These are phyloP conservation scores for Sycobia sp. DNA, from an alignment of 1,140 invertebrate species.

Conservation along the genomic window DNA sequence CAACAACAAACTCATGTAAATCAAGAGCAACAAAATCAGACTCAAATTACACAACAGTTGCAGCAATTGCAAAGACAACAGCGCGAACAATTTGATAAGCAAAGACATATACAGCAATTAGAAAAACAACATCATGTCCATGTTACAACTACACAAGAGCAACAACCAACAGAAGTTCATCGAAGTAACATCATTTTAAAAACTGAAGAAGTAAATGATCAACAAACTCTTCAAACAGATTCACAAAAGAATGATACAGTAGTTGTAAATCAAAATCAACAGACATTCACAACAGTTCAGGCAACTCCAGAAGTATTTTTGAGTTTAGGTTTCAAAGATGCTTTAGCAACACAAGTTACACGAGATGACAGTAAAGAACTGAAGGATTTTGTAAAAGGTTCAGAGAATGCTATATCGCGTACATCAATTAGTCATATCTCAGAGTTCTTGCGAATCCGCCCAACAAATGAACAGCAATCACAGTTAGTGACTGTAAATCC, in stretches of 20 bases:
- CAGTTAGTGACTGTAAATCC: conserved; percentile 56
- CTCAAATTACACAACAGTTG: conserved; percentile 52
- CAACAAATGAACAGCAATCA: conserved; percentile 49
- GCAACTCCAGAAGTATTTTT: conserved; percentile 56
- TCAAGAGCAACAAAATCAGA: conserved; percentile 34
- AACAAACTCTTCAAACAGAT: conserved; percentile 50
- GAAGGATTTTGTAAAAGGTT: conserved; percentile 50
- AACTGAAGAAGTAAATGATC: conserved; percentile 47
- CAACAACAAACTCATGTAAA: conserved; percentile 40
- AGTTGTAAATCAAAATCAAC: conserved; percentile 32
- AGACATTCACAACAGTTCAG: conserved; percentile 55
- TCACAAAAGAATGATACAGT: conserved; percentile 47
- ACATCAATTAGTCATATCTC: conserved; percentile 57
- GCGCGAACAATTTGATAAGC: conserved; percentile 54
- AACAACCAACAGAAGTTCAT: conserved; percentile 44
- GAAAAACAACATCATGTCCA: conserved; percentile 43
- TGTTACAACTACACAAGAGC: conserved; percentile 8
- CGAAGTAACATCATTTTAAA: conserved; percentile 57
- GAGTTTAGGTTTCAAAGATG: conserved; percentile 56
- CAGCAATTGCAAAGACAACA: conserved; percentile 55
- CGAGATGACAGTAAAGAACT: conserved; percentile 54
- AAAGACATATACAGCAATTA: conserved; percentile 53
- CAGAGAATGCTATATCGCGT: conserved; percentile 51
- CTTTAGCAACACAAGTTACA: conserved; percentile 43
- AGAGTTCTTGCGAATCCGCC: conserved; percentile 55